Evolutionary conservation across 2,888 invertebrate genomes (phyloP), one percentile per base, ranked within the genome.

Genomic region (Nomada flava): DNA sequence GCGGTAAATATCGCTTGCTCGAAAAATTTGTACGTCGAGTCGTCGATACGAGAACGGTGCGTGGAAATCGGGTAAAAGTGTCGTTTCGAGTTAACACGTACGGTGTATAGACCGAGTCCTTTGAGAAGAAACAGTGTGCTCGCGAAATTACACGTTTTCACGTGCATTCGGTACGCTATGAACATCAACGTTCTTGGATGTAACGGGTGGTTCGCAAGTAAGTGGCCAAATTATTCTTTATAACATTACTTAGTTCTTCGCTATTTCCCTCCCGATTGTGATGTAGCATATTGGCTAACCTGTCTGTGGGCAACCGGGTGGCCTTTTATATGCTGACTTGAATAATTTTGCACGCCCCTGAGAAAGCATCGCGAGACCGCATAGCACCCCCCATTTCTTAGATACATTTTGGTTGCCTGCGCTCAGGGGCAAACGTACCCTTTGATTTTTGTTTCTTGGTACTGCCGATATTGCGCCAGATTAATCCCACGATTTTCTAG

Each of bases 161-260:
- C 76, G 72, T 81, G 75, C 76, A 82, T 83, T 81, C 79, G 83
- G 85, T 87, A 82, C 81, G 86, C 84, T 89, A 88, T 89, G 88
- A 89, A 86, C 83, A 85, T 88, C 85, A 74, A 85, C 82, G 80
- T 82, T 69, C 82, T 74, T 69, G 85, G 82, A 74, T 84, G 70
- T 69, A 89, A 87, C 88, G 87, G 85, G 80, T 87, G 84, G 75
- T 88, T 84, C 65, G 78, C 79, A 86, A 88, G 89, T 89, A 85
- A 89, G 89, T 88, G 65, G 5, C 23, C n/a, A 65, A 10, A 44
- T 53, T 52, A 73, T 53, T 50, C 42, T 63, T 42, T 42, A 18
- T n/a, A 9, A 29, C 7, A 3, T 55, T 55, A n/a, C 1, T 13
- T 36, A 53, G 26, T 18, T 18, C 42, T 23, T 69, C 68, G 68